Conservation (phyloP, 2,113 vertebrate species). For the Osmerus mordax region DNA sequence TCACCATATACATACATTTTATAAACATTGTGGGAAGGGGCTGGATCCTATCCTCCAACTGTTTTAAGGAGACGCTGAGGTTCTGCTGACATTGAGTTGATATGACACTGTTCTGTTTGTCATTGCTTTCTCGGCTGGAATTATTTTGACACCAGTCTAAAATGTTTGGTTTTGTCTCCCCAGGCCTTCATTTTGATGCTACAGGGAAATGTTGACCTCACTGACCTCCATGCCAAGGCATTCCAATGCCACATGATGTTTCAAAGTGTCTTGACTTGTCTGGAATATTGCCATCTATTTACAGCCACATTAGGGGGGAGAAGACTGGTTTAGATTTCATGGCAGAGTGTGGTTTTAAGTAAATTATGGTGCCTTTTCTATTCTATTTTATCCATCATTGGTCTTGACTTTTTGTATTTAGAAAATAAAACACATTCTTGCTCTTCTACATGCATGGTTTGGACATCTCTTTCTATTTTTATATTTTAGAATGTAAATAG, state of each 20-base stretch:
- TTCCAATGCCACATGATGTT: constrained; percentile 64
- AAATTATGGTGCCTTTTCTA: constrained; percentile 72
- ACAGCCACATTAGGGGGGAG: constrained; percentile 53
- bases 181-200: constrained; percentile 64
- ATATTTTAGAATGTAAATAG: too few species aligned
- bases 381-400: constrained; percentile 64
- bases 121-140: too few species aligned
- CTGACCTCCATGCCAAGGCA: constrained; percentile 69
- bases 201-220: constrained; percentile 69
- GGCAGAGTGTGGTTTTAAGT: constrained; percentile 63
- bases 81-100: too few species aligned
- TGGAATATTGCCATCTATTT: constrained; percentile 61
- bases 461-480: too few species aligned
- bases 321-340: constrained; percentile 61
- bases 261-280: constrained; percentile 42
- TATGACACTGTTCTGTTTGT: too few species aligned
- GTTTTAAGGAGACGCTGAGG: too few species aligned
- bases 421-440: constrained; percentile 66
- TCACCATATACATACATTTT: too few species aligned
- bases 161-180: neutral
- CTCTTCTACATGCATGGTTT: constrained; percentile 48
- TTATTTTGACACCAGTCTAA: neutral
- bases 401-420: constrained; percentile 68
- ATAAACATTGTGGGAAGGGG: too few species aligned
- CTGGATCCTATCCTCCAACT: too few species aligned